Percentiles rank a stretch among this genome's conserved stretches.
Evolutionary conservation across 2,113 vertebrate genomes (phyloP).

Genomic region (Lophius piscatorius): DNA sequence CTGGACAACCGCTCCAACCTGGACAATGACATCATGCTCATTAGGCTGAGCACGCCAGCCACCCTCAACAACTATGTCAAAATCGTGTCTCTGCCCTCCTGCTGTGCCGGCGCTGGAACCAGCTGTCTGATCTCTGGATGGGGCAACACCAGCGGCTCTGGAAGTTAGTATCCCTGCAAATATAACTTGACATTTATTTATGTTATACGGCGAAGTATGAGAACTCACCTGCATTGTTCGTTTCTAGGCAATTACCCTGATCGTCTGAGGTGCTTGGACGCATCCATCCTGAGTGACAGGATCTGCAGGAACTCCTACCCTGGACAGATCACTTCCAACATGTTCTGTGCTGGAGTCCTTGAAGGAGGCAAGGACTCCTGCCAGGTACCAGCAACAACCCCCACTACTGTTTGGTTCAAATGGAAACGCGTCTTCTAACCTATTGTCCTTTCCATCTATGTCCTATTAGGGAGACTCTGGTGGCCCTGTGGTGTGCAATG

Average conservation of each 20-base stretch:
- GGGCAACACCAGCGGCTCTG: constrained; percentile 83
- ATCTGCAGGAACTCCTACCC: constrained; percentile 82
- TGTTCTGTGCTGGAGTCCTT: constrained; percentile 88
- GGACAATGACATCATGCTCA: constrained; percentile 90
- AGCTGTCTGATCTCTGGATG: constrained; percentile 88
- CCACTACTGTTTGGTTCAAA: background rate
- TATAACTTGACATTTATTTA: background rate
- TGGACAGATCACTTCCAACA: constrained; percentile 84
- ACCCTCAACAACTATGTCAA: constrained; percentile 74
- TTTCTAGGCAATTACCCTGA: constrained; percentile 80
- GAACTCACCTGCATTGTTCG: background rate
- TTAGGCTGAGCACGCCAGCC: constrained; percentile 78
- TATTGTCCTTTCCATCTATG: constrained; percentile 9
- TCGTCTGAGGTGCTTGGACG: constrained; percentile 83
- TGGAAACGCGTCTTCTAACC: background rate
- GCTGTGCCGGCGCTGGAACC: constrained; percentile 78
- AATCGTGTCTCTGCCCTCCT: constrained; percentile 77
- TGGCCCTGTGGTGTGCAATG: constrained; percentile 83
- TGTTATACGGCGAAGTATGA: background rate
- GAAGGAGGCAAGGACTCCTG: constrained; percentile 93
- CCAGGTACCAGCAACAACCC: constrained; percentile 80
- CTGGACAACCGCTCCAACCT: constrained; percentile 72
- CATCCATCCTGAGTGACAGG: constrained; percentile 80
- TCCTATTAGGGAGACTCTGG: constrained; percentile 84
- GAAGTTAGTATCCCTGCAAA: constrained; percentile 66